Evolutionary conservation across 2,888 invertebrate species (phyloP).

Genomic region (Scaptomyza tumidula): DNA sequence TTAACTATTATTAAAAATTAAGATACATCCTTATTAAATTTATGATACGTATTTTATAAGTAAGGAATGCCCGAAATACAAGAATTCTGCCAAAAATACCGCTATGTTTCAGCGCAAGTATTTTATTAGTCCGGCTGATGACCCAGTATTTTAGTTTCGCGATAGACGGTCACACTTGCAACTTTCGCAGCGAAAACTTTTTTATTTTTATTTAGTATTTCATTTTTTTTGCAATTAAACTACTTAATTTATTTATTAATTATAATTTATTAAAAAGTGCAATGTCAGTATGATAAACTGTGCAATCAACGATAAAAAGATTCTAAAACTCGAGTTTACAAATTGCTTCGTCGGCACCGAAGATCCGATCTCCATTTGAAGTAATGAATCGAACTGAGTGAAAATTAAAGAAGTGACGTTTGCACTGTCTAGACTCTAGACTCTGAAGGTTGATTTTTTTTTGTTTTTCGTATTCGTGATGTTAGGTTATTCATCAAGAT

Average conservation of each 20-base stretch:
- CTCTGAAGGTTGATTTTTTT: slow-evolving; percentile 40
- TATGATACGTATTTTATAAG: not conserved
- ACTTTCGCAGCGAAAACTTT: slow-evolving; percentile 58
- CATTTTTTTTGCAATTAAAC: slow-evolving; percentile 36
- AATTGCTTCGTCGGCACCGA: slow-evolving; percentile 33
- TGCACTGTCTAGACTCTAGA: slow-evolving; percentile 56
- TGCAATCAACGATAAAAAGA: slow-evolving; percentile 7
- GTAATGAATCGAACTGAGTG: slow-evolving; percentile 61
- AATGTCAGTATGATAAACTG: slow-evolving; percentile 30
- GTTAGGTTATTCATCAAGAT: slow-evolving; percentile 41
- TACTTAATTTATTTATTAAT: slow-evolving; percentile 28
- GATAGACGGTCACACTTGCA: slow-evolving; percentile 41
- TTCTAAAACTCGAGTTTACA: slow-evolving; percentile 14
- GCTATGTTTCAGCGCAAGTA: slow-evolving; percentile 28
- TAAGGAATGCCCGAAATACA: not conserved
- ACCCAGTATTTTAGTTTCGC: slow-evolving; percentile 39
- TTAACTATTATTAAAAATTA: not conserved
- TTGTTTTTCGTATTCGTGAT: slow-evolving; percentile 25
- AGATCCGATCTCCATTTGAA: slow-evolving; percentile 57
- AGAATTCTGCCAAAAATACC: not conserved
- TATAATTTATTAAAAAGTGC: slow-evolving; percentile 8
- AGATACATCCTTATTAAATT: not conserved
- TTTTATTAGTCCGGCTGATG: not conserved
- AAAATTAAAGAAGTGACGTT: slow-evolving; percentile 64
- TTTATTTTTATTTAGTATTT: slow-evolving; percentile 59